A percentile compares a stretch with the other conserved stretches of the same genome.
Conservation (phyloP, 2,888 invertebrate species). For the Acanthosepion pharaonis region DNA sequence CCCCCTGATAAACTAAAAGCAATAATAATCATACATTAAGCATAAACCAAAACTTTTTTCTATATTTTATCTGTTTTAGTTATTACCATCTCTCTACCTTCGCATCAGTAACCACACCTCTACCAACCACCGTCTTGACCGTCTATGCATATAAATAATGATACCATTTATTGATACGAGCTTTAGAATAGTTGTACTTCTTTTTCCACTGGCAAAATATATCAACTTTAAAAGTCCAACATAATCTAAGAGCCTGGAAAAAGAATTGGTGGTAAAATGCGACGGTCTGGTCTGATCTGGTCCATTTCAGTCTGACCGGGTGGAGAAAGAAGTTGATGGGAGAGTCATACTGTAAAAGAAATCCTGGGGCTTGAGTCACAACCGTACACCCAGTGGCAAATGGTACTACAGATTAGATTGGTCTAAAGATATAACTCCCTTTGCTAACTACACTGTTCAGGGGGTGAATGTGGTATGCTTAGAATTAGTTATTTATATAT, state of each 20-base stretch:
- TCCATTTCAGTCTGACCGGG: neutral
- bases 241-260: too few species aligned
- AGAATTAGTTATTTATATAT: neutral
- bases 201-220: conserved; percentile 33
- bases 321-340: neutral
- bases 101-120: too few species aligned
- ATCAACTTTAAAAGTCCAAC: neutral
- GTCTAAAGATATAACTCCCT: neutral
- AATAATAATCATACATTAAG: too few species aligned
- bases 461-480: neutral
- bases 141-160: too few species aligned
- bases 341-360: neutral
- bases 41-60: too few species aligned
- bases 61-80: too few species aligned
- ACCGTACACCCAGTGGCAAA: neutral
- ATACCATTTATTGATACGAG: too few species aligned
- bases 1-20: too few species aligned
- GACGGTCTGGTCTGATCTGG: too few species aligned
- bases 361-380: neutral
- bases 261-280: too few species aligned
- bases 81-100: too few species aligned
- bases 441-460: neutral
- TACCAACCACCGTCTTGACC: too few species aligned
- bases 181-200: neutral
- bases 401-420: conserved; percentile 11